Base-by-base conservation (phyloP, 2,797 vertebrate species). In the Crenichthys baileyi region DNA sequence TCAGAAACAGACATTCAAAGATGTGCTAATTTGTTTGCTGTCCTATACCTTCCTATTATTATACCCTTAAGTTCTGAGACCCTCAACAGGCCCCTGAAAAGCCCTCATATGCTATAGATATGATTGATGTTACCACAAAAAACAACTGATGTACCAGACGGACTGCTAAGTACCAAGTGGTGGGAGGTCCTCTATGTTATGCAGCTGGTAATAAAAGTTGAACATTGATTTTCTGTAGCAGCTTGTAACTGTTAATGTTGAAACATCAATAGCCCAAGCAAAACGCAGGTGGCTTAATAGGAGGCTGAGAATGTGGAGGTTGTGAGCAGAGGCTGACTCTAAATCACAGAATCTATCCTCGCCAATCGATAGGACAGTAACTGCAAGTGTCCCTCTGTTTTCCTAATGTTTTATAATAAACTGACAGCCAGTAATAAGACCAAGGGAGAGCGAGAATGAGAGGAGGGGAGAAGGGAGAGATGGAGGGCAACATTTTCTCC, bases 211-310 rank as follows among this genome's bases (percentile, higher is more conserved):
- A 98, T 97, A 97, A 98, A 98, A 97, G 97, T 97, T 96, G 63
- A 85, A 94, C 96, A 99, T 99, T 97, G 98, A 99, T 99, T 99
- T 98, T 95, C 97, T 97, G 97, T 97, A 96, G 97, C 97, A 94
- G 96, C 97, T 98, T 98, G 97, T 98, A 99, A 98, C 97, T 97
- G 96, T 98, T 98, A 98, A 97, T 98, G 97, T 98, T 98, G 97
- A 98, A 97, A 97, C 97, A 98, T 98, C 97, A 98, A 98, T 98
- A 98, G 97, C 96, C 95, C 91, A 98, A 98, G 97, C 96, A 98
- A 98, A 98, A 97, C 96, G 95, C 96, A 92, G 95, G 96, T 96
- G 96, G 96, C 97, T 97, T 98, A 97, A 97, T 93, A 91, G 96
- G 95, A 96, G 97, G 94, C 95, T 91, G 95, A 96, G 97, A 97